Base-by-base conservation (phyloP, 2,888 invertebrate genomes). In the Rhogogaster chlorosoma region DNA sequence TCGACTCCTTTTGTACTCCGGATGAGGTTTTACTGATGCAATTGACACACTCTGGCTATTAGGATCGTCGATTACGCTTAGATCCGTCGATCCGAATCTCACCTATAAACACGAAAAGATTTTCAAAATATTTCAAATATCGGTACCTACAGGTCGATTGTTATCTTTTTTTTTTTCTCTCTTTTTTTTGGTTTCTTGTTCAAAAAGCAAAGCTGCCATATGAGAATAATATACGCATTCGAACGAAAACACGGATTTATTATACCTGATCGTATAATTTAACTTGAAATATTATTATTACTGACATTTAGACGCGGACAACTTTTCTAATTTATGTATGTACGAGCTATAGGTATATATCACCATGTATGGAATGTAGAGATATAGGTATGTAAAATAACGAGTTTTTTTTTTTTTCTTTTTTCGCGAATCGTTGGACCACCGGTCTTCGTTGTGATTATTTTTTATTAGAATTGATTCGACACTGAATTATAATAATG, bases 71-170 rank as follows among this genome's bases (percentile, higher is more conserved):
- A 88, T 75, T 92, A 26, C 22, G 38, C 67, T 61, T 89, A 15
- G 80, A 85, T 90, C 85, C 22, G 88, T 88, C 4, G 89, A 88
- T 77, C 93, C 93, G 32, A 93, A n/a, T 86, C 90, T 89, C 15
- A 90, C 91, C 93, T 93, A 57, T 0, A 78, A 84, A 84, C 22
- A 15, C 22, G 42, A 64, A 57, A 22, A 10, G 36, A 45, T 45
- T 38, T 53, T 38, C 10, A 4, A 18, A 26, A 32, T 32, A 3
- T 75, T 26, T 1, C 0, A 45, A 22, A 42, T 18, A 18, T 5
- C 38, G 6, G 42, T 45, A n/a, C n/a, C n/a, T n/a, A 26, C 71
- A 29, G 3, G 10, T n/a, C n/a, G 5, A 32, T 32, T 9, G 36
- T 4, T 10, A 26, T 26, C 26, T 12, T 26, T 61, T 26, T 61